Percentiles rank a stretch among this genome's conserved stretches.
Conservation (phyloP, 2,888 invertebrate species). For the Melinaea marsaeus region DNA sequence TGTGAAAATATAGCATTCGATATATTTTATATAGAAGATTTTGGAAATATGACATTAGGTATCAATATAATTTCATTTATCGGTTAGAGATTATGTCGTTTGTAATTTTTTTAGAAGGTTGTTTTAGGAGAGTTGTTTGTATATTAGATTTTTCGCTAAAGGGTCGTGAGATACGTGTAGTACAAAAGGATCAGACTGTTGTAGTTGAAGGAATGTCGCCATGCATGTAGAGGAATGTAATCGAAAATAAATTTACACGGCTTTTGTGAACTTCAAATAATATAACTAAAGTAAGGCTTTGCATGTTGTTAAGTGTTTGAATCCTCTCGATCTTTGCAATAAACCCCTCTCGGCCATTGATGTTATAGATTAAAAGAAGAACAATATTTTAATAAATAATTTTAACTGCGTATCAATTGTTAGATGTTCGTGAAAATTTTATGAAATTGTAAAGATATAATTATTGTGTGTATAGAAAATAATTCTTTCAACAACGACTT, state of each 20-base stretch:
- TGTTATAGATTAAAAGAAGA: constrained; percentile 41
- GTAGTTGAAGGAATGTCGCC: constrained; percentile 21
- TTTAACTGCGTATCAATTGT: constrained; percentile 51
- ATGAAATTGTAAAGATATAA: constrained; percentile 32
- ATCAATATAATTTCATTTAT: constrained; percentile 2
- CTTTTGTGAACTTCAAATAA: constrained; percentile 11
- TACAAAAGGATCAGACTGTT: constrained; percentile 29
- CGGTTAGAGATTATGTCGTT: constrained; percentile 2
- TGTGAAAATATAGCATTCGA: constrained; percentile 8
- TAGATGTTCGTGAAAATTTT: constrained; percentile 54
- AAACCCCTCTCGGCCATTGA: constrained; percentile 26
- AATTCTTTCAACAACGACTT: constrained; percentile 9
- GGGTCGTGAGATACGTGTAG: constrained; percentile 15
- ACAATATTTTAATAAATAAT: constrained; percentile 58
- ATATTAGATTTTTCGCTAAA: constrained; percentile 6
- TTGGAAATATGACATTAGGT: neutral
- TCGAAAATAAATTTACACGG: constrained; percentile 15
- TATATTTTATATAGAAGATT: constrained; percentile 8
- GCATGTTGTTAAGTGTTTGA: constrained; percentile 23
- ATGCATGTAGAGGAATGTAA: constrained; percentile 11
- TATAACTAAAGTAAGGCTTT: constrained; percentile 20
- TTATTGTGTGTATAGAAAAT: constrained; percentile 17
- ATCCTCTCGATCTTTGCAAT: constrained; percentile 28
- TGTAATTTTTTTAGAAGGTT: constrained; percentile 9
- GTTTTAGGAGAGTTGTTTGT: constrained; percentile 8